Evolutionary conservation across 2,888 invertebrate species (phyloP).

Genomic region (Cybosia mesomella): DNA sequence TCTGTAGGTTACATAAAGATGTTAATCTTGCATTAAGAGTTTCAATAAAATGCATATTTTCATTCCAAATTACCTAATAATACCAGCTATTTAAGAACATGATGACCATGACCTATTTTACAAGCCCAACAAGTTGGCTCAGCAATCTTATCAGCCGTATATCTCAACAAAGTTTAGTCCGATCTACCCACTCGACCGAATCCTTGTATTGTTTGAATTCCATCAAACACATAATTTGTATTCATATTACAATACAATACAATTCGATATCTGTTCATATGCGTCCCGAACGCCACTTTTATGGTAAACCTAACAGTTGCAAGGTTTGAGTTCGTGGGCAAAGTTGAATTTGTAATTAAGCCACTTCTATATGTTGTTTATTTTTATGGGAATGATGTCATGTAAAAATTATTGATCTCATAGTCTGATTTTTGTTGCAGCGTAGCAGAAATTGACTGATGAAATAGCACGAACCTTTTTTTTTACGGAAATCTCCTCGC

Average conservation of each 20-base stretch:
- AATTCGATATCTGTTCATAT: conserved; percentile 50
- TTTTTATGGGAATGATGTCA: conserved; percentile 27
- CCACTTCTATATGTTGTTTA: conserved; percentile 14
- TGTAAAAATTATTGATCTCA: conserved; percentile 2
- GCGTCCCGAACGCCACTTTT: conserved; percentile 33
- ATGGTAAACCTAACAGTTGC: conserved; percentile 27
- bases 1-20: too few species aligned
- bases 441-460: too few species aligned
- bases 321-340: conserved; percentile 20
- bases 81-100: neutral
- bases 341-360: conserved; percentile 24
- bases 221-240: conserved; percentile 55
- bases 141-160: neutral
- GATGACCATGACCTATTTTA: neutral
- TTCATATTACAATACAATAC: conserved; percentile 53
- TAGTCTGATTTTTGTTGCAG: too few species aligned
- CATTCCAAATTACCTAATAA: too few species aligned
- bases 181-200: conserved; percentile 57
- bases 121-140: conserved; percentile 1
- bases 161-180: neutral
- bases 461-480: too few species aligned
- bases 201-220: conserved; percentile 63
- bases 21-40: too few species aligned
- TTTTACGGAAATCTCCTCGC: too few species aligned
- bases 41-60: too few species aligned